These are phyloP conservation scores for Drosophila biarmipes DNA, from an alignment of 1,140 invertebrate species.

Conservation along the genomic window DNA sequence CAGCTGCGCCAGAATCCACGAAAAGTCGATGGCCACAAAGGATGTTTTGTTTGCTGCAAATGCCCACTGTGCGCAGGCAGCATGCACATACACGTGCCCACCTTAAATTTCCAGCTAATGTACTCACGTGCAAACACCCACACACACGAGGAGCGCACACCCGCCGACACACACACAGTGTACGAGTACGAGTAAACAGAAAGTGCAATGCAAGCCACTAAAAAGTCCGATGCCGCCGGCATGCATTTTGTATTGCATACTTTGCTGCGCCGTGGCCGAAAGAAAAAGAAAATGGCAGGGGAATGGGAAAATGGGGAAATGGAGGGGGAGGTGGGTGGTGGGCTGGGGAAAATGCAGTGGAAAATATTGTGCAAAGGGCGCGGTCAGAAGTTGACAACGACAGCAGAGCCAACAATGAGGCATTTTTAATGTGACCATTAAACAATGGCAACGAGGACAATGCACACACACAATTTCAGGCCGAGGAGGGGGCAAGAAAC, in stretches of 20 bases:
- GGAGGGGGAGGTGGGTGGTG: neutral
- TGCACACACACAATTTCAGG: conserved; percentile 36
- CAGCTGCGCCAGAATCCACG: conserved; percentile 18
- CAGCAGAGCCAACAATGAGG: conserved; percentile 64
- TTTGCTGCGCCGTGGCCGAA: conserved; percentile 46
- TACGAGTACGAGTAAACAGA: conserved; percentile 34
- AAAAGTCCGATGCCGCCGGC: conserved; percentile 51
- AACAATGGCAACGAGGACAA: conserved; percentile 78
- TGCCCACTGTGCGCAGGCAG: conserved; percentile 41
- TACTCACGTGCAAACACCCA: conserved; percentile 31
- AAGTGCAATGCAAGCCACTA: conserved; percentile 55
- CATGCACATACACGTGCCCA: conserved; percentile 20
- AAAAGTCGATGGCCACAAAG: conserved; percentile 40
- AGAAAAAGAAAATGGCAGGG: conserved; percentile 29
- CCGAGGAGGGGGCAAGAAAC: conserved; percentile 20
- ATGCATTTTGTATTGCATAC: conserved; percentile 54
- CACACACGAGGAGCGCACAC: neutral
- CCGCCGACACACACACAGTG: neutral
- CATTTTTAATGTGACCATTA: conserved; percentile 80
- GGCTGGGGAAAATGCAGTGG: conserved; percentile 56
- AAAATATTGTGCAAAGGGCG: conserved; percentile 67
- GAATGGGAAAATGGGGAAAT: neutral
- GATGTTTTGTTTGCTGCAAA: conserved; percentile 51
- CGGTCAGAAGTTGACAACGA: conserved; percentile 66
- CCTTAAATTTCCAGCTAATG: conserved; percentile 54